Conservation (phyloP, 1,140 invertebrate species). For the Dryas iulia region DNA sequence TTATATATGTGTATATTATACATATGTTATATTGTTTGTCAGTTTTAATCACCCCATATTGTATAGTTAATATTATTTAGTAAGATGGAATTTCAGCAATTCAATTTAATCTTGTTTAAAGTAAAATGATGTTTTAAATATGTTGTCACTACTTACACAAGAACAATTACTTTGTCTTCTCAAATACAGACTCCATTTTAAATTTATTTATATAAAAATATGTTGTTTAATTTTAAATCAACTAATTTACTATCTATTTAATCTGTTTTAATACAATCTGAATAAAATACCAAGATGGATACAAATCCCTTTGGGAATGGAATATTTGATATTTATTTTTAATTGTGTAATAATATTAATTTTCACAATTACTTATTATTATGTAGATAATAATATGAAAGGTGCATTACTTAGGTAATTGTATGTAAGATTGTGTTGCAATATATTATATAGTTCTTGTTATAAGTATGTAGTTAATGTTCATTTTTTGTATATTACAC, state of each 20-base stretch:
- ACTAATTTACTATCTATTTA: no score
- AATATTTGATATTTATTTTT: background rate
- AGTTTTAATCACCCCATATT: background rate
- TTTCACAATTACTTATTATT: background rate
- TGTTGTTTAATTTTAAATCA: background rate
- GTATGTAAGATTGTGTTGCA: background rate
- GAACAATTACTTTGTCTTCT: background rate
- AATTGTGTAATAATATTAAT: background rate
- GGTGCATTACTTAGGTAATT: background rate
- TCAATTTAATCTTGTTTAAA: no score
- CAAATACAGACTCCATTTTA: background rate
- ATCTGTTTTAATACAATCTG: background rate
- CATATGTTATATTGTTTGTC: background rate
- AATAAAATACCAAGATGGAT: background rate
- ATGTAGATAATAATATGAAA: background rate
- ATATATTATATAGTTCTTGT: slow-evolving; percentile 2
- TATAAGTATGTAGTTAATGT: background rate
- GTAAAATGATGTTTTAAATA: background rate
- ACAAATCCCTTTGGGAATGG: background rate
- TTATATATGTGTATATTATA: background rate
- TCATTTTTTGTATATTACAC: background rate
- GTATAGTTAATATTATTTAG: background rate
- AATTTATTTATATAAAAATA: background rate
- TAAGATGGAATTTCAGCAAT: background rate
- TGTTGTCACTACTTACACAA: background rate